phyloP scores from a whole-genome alignment of 2,888 invertebrate genomes.

The Holacanthella duospinosa region DNA sequence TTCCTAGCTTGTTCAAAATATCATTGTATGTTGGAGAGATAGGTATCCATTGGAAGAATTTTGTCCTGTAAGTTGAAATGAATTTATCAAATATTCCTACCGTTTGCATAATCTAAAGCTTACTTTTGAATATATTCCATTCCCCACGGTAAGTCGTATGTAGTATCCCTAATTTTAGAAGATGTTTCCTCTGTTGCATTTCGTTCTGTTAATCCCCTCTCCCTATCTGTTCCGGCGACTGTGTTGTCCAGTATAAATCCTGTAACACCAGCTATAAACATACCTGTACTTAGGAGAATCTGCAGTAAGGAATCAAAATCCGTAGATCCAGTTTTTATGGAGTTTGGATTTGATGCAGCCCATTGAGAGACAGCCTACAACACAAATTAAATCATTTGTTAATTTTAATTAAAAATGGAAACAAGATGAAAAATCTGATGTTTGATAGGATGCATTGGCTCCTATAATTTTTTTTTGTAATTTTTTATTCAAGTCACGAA shows the following conservation, averaged over 20 bases:
- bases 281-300: conserved; percentile 63
- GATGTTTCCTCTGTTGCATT: conserved; percentile 16
- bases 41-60: conserved; percentile 21
- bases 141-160: conserved; percentile 51
- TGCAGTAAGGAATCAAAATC: conserved; percentile 57
- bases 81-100: neutral
- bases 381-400: too few relatives aligned
- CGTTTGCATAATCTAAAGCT: conserved; percentile 4
- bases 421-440: too few relatives aligned
- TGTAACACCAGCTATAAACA: conserved; percentile 60
- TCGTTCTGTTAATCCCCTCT: conserved; percentile 57
- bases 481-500: too few relatives aligned
- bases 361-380: conserved; percentile 50
- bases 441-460: too few relatives aligned
- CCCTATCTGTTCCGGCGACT: conserved; percentile 62
- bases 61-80: conserved; percentile 9
- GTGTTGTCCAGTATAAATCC: conserved; percentile 65
- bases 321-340: conserved; percentile 54
- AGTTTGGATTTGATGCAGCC: conserved; percentile 55
- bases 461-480: too few relatives aligned
- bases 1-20: too few relatives aligned
- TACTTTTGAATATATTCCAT: conserved; percentile 55
- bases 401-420: too few relatives aligned
- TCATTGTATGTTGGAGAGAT: conserved; percentile 30
- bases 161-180: conserved; percentile 14